phyloP scores from a whole-genome alignment of 2,888 invertebrate genomes.

The Metallyticus violacea region DNA sequence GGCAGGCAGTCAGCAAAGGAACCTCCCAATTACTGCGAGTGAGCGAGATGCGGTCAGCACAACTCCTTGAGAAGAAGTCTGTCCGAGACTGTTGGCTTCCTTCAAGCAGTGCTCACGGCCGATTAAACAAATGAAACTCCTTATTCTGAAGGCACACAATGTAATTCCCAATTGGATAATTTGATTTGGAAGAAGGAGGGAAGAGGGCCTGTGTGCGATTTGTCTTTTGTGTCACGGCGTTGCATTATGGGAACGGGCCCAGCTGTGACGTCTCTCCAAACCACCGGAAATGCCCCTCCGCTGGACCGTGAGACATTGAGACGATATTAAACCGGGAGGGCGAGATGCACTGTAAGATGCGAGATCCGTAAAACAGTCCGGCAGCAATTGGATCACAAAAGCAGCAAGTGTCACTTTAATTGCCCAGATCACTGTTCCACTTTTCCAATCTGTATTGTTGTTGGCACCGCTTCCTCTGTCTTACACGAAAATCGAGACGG shows the following conservation, averaged over 20 bases:
- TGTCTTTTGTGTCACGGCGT: slow-evolving; percentile 8
- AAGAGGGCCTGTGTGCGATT: background rate
- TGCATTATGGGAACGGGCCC: slow-evolving; percentile 14
- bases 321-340: slow-evolving; percentile 1
- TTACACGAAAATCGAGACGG: background rate
- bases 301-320: slow-evolving; percentile 17
- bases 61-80: background rate
- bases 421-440: background rate
- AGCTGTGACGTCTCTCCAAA: slow-evolving; percentile 12
- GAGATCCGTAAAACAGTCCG: background rate
- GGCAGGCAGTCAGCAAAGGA: background rate
- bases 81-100: background rate
- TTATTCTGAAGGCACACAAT: slow-evolving; percentile 10
- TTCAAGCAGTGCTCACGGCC: slow-evolving; percentile 8
- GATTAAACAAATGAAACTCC: slow-evolving; percentile 28
- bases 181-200: slow-evolving; percentile 25
- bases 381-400: background rate
- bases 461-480: background rate
- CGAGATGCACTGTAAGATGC: background rate
- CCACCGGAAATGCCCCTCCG: slow-evolving; percentile 14
- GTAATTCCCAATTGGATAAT: slow-evolving; percentile 33
- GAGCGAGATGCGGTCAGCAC: background rate
- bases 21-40: background rate
- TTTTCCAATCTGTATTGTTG: background rate
- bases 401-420: background rate